phyloP scores from a whole-genome alignment of 2,113 vertebrate genomes.

The Odobenus rosmarus region DNA sequence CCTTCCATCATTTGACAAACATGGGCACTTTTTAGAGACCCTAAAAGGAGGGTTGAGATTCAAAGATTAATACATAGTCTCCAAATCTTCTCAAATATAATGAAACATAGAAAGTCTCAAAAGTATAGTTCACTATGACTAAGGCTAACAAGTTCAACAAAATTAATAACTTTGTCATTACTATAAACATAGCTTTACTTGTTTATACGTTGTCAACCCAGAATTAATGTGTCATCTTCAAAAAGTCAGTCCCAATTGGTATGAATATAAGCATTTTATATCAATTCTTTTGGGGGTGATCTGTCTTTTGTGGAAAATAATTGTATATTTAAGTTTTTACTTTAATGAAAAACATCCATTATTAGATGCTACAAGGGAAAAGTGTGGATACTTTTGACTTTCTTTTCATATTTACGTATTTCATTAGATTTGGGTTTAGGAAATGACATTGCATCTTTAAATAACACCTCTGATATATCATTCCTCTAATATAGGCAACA shows the following conservation, averaged over 20 bases:
- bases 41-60: not conserved
- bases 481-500: not conserved
- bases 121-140: not conserved
- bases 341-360: constrained; percentile 5
- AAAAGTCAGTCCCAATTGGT: not conserved
- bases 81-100: not conserved
- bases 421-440: constrained; percentile 45
- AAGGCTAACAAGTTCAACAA: not conserved
- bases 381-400: not conserved
- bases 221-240: not conserved
- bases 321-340: constrained; percentile 18
- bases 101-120: not conserved
- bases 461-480: constrained; percentile 41
- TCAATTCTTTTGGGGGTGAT: not conserved
- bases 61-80: not conserved
- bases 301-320: not conserved
- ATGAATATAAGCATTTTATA: not conserved
- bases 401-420: constrained; percentile 10
- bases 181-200: not conserved
- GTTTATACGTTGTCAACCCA: not conserved
- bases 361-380: not conserved
- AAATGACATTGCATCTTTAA: constrained; percentile 18
- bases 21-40: not conserved
- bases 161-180: not conserved
- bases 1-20: not conserved